Evolutionary conservation across 2,797 vertebrate species (phyloP).

Genomic region (Gadopsis bispinosus): DNA sequence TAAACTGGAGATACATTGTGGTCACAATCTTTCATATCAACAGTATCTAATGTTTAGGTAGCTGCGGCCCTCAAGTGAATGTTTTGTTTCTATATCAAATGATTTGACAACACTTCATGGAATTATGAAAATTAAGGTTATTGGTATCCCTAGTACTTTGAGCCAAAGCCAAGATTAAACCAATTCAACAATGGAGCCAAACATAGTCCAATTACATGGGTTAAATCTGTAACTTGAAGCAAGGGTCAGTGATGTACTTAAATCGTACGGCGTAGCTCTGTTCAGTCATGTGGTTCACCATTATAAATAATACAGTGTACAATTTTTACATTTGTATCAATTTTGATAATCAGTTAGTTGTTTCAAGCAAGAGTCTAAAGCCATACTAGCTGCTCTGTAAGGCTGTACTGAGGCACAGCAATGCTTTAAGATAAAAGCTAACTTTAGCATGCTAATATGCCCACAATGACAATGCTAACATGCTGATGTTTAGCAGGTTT

Average conservation of each 20-base stretch:
- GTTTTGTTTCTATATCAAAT: neutral
- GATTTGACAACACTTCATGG: neutral
- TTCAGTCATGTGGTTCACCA: neutral
- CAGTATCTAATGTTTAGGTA: neutral
- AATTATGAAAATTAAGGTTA: conserved; percentile 5
- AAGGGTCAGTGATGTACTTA: conserved; percentile 20
- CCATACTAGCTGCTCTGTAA: neutral
- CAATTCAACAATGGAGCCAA: neutral
- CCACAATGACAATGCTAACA: neutral
- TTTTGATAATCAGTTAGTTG: neutral
- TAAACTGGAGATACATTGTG: neutral
- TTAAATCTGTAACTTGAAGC: neutral
- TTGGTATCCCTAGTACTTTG: neutral
- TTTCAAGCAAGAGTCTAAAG: neutral
- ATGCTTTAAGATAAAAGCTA: neutral
- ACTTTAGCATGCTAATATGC: no score
- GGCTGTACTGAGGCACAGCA: neutral
- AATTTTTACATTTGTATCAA: neutral
- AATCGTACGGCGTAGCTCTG: neutral
- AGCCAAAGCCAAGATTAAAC: neutral
- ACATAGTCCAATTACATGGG: neutral
- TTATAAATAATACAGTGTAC: neutral
- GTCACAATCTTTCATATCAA: neutral
- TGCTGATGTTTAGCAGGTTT: neutral
- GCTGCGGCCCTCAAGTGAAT: neutral